These are phyloP conservation scores for Muscicapa striata DNA, from an alignment of 2,797 vertebrate genomes.

Conservation along the genomic window DNA sequence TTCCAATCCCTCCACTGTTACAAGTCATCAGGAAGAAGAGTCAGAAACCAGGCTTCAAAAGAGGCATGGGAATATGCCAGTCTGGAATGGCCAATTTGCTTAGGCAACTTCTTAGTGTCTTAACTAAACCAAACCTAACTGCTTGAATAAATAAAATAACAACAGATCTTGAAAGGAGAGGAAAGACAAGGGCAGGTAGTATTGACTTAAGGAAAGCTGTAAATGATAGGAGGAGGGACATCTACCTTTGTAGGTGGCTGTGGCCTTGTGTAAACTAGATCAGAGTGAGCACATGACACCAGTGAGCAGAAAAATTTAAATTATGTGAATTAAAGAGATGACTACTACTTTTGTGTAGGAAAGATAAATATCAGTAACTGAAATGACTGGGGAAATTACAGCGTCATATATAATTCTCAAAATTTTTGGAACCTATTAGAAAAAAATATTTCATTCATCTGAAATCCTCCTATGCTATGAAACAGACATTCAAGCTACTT, in stretches of 20 bases:
- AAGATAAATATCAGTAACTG: neutral
- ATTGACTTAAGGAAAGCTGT: constrained; percentile 26
- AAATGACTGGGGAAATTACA: neutral
- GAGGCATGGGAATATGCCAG: neutral
- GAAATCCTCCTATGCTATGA: neutral
- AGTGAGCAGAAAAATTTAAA: neutral
- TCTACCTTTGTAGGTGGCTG: neutral
- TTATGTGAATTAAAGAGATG: neutral
- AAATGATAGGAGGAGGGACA: neutral
- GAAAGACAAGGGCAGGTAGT: constrained; percentile 30
- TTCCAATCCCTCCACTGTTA: neutral
- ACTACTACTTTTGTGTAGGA: neutral
- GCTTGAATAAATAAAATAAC: constrained; percentile 40
- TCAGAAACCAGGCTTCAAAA: neutral
- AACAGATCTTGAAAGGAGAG: neutral
- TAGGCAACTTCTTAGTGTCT: constrained; percentile 26
- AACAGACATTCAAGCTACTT: neutral
- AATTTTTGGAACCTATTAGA: neutral
- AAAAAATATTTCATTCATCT: neutral
- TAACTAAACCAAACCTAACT: constrained; percentile 37
- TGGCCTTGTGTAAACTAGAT: neutral
- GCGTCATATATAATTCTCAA: neutral
- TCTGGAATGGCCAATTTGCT: constrained; percentile 2
- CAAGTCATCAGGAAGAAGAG: neutral
- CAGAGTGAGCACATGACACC: neutral